Base-by-base conservation (phyloP, 2,113 vertebrate species). In the Balaeniceps rex region DNA sequence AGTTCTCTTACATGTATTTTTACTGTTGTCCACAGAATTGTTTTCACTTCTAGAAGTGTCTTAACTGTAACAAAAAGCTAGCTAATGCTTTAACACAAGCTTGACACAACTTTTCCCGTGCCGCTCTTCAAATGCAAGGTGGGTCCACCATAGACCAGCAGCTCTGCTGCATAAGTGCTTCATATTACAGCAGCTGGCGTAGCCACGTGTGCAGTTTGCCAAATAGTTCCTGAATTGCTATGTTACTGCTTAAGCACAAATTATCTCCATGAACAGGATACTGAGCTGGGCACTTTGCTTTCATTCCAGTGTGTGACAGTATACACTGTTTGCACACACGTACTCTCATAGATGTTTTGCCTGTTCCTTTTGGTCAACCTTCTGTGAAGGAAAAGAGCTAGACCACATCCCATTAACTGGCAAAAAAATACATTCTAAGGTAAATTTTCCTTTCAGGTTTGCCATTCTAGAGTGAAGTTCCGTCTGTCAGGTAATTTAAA, bases 271-370 rank as follows among this genome's bases (percentile, higher is more conserved):
- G 69, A 36, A 18, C 6, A 34, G 24, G 25, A 54, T 80, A 61
- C 40, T 52, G 34, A 92, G 10, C 46, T 63, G 54, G 54, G 40
- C 21, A 60, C 29, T 86, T 86, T 22, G 23, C 6, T 82, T 81
- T 71, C 47, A 44, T 88, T 72, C 42, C 51, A 55, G 6, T 38
- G 66, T 60, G 25, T 4, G 4, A 86, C 33, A 64, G 25, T 36
- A 11, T 28, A 19, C 0, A 0, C 18, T 82, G 14, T 58, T 71
- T 28, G 33, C 25, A 36, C 31, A 29, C 2, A 2, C 1, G 1
- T 40, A 15, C n/a, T 78, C 14, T 28, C 24, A n/a, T 1, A 38
- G 16, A 31, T 6, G 6, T 70, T 86, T 72, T 77, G 6, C 26
- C 58, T 65, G 12, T 61, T 87, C 60, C 19, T 58, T 89, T 84